Percentiles rank a stretch among this genome's conserved stretches.
phyloP scores from a whole-genome alignment of 2,113 vertebrate species.

The Mixornis gularis region DNA sequence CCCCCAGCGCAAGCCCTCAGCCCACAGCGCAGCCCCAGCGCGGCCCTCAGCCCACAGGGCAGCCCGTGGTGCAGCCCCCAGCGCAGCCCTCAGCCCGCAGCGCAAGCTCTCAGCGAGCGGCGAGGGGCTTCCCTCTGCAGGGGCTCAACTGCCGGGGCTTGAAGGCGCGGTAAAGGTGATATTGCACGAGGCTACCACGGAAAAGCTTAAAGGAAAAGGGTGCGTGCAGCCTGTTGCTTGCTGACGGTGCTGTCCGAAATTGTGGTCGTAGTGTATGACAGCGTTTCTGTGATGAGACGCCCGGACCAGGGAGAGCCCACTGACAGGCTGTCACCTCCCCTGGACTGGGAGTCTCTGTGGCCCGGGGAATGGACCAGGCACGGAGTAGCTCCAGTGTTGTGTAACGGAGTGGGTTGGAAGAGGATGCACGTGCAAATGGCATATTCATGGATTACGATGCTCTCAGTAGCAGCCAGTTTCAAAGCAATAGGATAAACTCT shows the following conservation, averaged over 20 bases:
- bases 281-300: too few relatives aligned
- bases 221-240: fast-evolving
- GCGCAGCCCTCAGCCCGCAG: too few relatives aligned
- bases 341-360: background rate
- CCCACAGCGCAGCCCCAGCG: too few relatives aligned
- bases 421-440: fast-evolving
- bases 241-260: background rate
- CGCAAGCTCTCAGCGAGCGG: too few relatives aligned
- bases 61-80: too few relatives aligned
- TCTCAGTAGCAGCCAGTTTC: background rate
- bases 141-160: fast-evolving
- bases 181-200: fast-evolving
- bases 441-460: fast-evolving
- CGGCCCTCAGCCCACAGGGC: background rate
- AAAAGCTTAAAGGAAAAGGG: background rate
- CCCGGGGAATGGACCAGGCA: fast-evolving
- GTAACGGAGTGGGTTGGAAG: fast-evolving
- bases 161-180: fast-evolving
- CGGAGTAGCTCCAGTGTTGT: fast-evolving
- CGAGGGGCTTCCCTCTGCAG: fast-evolving
- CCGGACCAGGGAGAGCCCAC: fast-evolving
- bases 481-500: background rate
- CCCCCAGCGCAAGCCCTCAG: background rate
- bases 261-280: fast-evolving
- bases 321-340: background rate